Evolutionary conservation across 2,797 vertebrate genomes (phyloP), one percentile per base, ranked within the genome.

Genomic region (Kryptolebias ocellatus): DNA sequence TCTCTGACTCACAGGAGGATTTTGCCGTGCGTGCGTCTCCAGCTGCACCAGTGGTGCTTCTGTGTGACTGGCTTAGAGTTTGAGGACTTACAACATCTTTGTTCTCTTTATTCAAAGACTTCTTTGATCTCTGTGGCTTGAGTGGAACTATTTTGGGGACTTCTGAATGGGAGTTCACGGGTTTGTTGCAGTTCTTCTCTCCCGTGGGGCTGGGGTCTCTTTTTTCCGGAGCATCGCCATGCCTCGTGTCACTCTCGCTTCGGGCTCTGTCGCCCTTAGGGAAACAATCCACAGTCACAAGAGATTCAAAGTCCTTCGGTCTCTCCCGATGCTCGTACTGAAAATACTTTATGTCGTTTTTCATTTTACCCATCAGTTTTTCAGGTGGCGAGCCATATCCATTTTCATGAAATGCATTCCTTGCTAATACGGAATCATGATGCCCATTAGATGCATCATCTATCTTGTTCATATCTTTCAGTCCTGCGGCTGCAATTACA

Each of bases 121-220:
- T 94, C 79, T 94, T 95, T 44, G 94, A 94, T 90, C 94, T 86
- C 84, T 93, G 93, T 0, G 93, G 94, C 73, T 95, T 95, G 45
- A 94, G 86, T 52, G 94, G 94, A 79, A 92, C 90, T 54, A 91
- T 76, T 91, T 87, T 92, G 53, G 90, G 80, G 39, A 86, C 80
- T 80, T 92, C 89, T 17, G 90, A 76, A 47, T 80, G 81, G 0
- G 73, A 72, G 63, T 71, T 75, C n/a, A 68, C 78, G 29, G 79
- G 74, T 83, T 75, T 84, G 71, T 60, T 79, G 53, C 63, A 74
- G 49, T 90, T 86, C 11, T 81, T 78, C 1, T 12, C 79, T 64
- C 80, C 84, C 53, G 49, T 54, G 9, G 84, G 75, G 37, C 63
- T 83, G 1, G 49, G 60, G 39, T 78, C 86, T 79, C 87, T 87